Evolutionary conservation across 2,888 invertebrate genomes (phyloP).

Genomic region (Agapetus fuscipes): DNA sequence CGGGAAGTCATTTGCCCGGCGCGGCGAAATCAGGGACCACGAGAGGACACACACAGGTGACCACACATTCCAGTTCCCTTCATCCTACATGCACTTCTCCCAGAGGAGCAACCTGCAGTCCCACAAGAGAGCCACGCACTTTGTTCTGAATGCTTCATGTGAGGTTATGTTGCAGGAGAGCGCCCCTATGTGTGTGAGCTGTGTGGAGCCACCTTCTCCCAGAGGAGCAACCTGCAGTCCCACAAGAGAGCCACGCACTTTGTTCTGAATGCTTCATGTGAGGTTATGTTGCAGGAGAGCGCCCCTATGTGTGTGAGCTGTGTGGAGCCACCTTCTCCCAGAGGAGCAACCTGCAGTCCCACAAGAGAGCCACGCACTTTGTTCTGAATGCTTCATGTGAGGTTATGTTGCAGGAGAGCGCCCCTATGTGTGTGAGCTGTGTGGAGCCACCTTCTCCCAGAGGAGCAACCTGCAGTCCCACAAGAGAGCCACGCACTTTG

Average conservation of each 20-base stretch:
- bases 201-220: conserved; percentile 73
- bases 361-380: conserved; percentile 67
- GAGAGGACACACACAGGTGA: conserved; percentile 66
- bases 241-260: conserved; percentile 72
- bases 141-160: too few relatives aligned
- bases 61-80: too few relatives aligned
- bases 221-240: conserved; percentile 71
- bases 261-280: too few relatives aligned
- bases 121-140: conserved; percentile 69
- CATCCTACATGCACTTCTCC: too few relatives aligned
- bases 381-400: too few relatives aligned
- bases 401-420: conserved; percentile 60
- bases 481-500: conserved; percentile 66
- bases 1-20: conserved; percentile 62
- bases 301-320: conserved; percentile 68
- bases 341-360: conserved; percentile 71
- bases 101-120: conserved; percentile 75
- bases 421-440: conserved; percentile 69
- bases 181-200: conserved; percentile 69
- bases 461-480: conserved; percentile 74
- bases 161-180: conserved; percentile 57
- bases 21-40: conserved; percentile 72
- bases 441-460: conserved; percentile 72
- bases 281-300: conserved; percentile 57
- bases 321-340: conserved; percentile 75